Evolutionary conservation across 2,888 invertebrate species (phyloP), one percentile per base, ranked within the genome.

Genomic region (Tethea ocularis): DNA sequence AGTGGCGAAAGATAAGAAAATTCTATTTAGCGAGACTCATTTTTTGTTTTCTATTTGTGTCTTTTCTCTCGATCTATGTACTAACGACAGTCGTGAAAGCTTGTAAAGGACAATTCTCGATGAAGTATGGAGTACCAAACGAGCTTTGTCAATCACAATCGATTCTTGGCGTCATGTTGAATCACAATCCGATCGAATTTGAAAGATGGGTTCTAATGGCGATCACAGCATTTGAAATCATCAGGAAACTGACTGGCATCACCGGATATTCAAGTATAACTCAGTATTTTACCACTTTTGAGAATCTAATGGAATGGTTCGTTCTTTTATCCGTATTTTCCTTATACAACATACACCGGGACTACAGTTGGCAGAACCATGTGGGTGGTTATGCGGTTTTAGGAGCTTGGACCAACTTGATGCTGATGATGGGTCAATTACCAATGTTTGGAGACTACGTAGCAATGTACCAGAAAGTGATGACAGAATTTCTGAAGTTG

Each of bases 391-490:
- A 97, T 78, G 97, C 97, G 0, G 97, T 97, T 0, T 89, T 97
- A 1, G 95, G 97, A 46, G 97, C 97, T 13, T 97, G 97, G 97
- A 96, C 97, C 2, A 97, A 97, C 84, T 93, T 97, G 20, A 97
- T 97, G 97, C 82, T 97, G 57, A 97, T 97, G 96, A 96, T 98
- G 81, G 98, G 98, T 4, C 97, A 97, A 75, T 88, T 98, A 55
- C 98, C 98, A 0, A 95, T 97, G 83, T 97, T 98, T 75, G 98
- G 97, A 51, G 96, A 97, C 33, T 98, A 98, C 79, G 97, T 98
- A 0, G 97, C 97, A 0, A 97, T 97, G 97, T 97, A 97, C 72
- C 97, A 97, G 1, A 95, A 96, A 81, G 97, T 97, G 0, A 95
- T 97, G 72, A 96, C 95, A 1, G 97, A 97, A 86, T 97, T 97